A percentile compares a stretch with the other conserved stretches of the same genome.
Conservation (phyloP, 2,797 vertebrate species). For the Manis javanica region DNA sequence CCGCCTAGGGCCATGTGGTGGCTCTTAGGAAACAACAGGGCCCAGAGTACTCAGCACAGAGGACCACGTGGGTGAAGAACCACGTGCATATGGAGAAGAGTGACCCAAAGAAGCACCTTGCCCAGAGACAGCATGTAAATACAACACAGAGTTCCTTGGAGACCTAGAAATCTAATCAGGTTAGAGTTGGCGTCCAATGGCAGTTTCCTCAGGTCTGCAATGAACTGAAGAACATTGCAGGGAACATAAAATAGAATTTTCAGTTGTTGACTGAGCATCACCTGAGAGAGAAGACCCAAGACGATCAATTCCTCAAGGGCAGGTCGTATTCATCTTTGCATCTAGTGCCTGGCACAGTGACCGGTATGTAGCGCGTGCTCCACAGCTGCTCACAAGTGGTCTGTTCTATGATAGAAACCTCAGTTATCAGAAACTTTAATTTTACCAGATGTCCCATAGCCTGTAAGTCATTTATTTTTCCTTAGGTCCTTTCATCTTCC, state of each 20-base stretch:
- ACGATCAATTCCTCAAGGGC: not conserved
- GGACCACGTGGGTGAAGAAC: not conserved
- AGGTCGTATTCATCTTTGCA: not conserved
- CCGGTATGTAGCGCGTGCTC: not conserved
- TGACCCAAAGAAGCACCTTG: not conserved
- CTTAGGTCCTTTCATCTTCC: not conserved
- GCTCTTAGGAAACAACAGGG: not conserved
- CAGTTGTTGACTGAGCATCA: not conserved
- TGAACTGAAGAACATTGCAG: not conserved
- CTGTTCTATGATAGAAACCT: not conserved
- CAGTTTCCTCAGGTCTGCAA: not conserved
- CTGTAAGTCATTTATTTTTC: not conserved
- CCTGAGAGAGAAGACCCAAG: not conserved
- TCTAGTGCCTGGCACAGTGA: not conserved
- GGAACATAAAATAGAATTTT: not conserved
- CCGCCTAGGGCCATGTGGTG: not conserved
- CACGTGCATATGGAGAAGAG: not conserved
- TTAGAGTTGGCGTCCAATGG: not conserved
- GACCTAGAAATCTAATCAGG: not conserved
- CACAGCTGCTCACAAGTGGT: no score
- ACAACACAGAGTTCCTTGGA: not conserved
- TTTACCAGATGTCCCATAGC: not conserved
- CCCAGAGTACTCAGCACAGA: not conserved
- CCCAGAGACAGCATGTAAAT: not conserved
- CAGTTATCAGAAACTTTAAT: not conserved